Evolutionary conservation across 2,797 vertebrate genomes (phyloP).

Genomic region (Emys orbicularis): DNA sequence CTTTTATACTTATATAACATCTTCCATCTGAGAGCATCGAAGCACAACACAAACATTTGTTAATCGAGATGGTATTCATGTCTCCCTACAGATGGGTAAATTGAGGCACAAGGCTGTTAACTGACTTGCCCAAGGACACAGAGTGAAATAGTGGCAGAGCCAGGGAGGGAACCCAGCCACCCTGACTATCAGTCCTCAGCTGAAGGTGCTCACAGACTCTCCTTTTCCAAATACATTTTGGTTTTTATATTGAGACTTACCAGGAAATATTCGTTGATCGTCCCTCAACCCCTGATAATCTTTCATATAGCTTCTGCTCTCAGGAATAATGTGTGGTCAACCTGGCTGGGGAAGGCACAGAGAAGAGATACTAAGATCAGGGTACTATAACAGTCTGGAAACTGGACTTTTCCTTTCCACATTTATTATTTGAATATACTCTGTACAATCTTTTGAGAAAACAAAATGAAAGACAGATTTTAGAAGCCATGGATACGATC

Average conservation of each 20-base stretch:
- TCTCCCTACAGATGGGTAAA: not conserved
- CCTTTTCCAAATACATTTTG: not conserved
- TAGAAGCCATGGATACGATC: not conserved
- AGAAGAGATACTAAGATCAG: not conserved
- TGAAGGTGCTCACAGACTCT: not conserved
- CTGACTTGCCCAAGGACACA: not conserved
- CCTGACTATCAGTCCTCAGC: constrained; percentile 52
- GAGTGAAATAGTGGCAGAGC: not conserved
- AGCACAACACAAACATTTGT: not conserved
- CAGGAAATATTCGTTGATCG: not conserved
- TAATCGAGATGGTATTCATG: not conserved
- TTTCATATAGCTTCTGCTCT: not conserved
- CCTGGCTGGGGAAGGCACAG: not conserved
- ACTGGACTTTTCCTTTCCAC: not conserved
- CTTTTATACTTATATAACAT: not conserved
- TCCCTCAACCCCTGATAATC: not conserved
- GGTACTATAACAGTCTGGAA: not conserved
- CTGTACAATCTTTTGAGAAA: not conserved
- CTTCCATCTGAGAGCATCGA: not conserved
- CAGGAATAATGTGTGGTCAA: not conserved
- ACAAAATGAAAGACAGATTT: not conserved
- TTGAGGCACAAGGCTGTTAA: not conserved
- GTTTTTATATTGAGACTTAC: not conserved
- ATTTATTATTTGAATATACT: not conserved
- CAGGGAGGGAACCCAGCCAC: too few relatives aligned